Evolutionary conservation across 2,797 vertebrate genomes (phyloP).

Genomic region (Spinus olivaceus): DNA sequence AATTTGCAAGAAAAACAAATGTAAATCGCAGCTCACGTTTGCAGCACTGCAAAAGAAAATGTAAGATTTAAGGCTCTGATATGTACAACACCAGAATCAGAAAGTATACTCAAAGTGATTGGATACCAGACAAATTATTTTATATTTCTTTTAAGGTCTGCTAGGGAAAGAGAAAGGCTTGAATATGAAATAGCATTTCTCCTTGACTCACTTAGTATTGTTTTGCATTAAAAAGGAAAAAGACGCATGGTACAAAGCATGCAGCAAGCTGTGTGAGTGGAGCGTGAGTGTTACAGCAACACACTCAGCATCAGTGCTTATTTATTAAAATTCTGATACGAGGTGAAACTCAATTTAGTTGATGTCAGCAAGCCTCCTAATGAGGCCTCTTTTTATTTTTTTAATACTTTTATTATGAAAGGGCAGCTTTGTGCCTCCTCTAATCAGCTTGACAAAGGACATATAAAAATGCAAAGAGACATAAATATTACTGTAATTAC

Average conservation of each 20-base stretch:
- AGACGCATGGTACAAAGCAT: not conserved
- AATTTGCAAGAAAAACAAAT: constrained; percentile 60
- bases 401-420: constrained; percentile 38
- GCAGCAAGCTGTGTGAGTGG: not conserved
- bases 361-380: constrained; percentile 67
- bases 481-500: constrained; percentile 70
- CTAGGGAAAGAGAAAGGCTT: not conserved
- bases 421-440: constrained; percentile 66
- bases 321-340: constrained; percentile 69
- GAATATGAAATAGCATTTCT: constrained; percentile 20
- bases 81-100: not conserved
- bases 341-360: constrained; percentile 67
- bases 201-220: not conserved
- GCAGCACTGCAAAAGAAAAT: not conserved
- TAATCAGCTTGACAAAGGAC: constrained; percentile 65
- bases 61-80: constrained; percentile 30
- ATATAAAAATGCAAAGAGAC: constrained; percentile 53
- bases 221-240: constrained; percentile 45
- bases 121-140: not conserved
- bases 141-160: not conserved
- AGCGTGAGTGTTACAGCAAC: not conserved
- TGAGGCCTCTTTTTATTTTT: constrained; percentile 33
- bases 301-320: not conserved
- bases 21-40: constrained; percentile 33
- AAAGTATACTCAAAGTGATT: not conserved